Evolutionary conservation across 2,113 vertebrate genomes (phyloP).

Genomic region (Megaleporinus macrocephalus): DNA sequence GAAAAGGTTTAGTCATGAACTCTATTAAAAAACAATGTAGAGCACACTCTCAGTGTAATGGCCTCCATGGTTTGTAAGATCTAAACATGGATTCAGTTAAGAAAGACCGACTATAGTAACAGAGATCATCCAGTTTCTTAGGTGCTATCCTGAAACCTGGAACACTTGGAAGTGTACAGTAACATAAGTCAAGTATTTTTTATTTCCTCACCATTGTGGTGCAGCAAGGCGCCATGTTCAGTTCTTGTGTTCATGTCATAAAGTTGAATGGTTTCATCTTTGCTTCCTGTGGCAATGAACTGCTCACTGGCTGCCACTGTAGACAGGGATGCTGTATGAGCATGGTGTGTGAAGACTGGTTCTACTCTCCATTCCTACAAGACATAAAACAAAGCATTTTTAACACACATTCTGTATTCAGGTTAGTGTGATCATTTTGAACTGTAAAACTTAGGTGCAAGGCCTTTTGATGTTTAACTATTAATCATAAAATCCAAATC

Average conservation of each 20-base stretch:
- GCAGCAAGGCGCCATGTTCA: constrained; percentile 88
- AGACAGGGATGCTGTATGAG: constrained; percentile 88
- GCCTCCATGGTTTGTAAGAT: no score
- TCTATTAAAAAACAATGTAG: no score
- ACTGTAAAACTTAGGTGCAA: no score
- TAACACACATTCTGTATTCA: neutral
- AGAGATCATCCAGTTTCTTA: no score
- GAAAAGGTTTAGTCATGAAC: no score
- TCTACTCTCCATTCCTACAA: constrained; percentile 82
- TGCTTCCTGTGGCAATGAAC: constrained; percentile 93
- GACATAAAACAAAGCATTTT: neutral
- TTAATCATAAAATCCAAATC: no score
- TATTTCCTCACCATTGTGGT: constrained; percentile 85
- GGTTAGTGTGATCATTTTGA: neutral
- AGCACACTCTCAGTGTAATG: no score
- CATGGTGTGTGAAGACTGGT: constrained; percentile 91
- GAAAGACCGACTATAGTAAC: no score
- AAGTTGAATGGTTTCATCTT: constrained; percentile 95
- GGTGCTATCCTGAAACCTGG: no score
- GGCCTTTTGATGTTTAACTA: no score
- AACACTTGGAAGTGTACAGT: neutral
- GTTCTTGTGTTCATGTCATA: constrained; percentile 92
- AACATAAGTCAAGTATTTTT: neutral
- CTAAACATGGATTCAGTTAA: no score
- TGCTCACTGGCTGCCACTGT: constrained; percentile 83